Percentiles rank a stretch among this genome's conserved stretches.
These are phyloP conservation scores for Oenanthe oenanthe DNA, from an alignment of 2,113 vertebrate genomes.

Conservation along the genomic window DNA sequence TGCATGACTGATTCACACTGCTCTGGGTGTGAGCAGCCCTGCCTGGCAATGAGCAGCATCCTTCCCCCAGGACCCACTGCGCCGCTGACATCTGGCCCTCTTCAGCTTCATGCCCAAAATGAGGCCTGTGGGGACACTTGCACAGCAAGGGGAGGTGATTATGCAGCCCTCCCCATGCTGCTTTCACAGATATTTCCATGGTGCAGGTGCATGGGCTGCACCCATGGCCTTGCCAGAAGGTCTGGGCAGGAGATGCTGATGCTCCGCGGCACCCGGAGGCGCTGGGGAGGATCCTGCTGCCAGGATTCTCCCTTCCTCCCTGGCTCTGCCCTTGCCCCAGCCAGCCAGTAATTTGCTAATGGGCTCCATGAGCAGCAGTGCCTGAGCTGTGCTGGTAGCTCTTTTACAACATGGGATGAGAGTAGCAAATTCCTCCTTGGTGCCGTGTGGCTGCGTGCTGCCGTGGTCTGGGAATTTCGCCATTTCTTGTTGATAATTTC, in stretches of 20 bases:
- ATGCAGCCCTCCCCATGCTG: rapidly evolving
- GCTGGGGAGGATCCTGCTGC: neutral
- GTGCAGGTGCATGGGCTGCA: neutral
- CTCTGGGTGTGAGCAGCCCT: neutral
- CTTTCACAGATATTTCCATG: neutral
- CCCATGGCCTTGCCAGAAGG: neutral
- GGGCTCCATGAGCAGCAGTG: neutral
- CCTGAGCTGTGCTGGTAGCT: neutral
- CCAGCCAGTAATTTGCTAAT: constrained; percentile 25
- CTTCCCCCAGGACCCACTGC: neutral
- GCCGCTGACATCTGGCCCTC: neutral
- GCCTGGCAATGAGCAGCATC: rapidly evolving
- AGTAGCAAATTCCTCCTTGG: neutral
- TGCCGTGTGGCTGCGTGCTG: neutral
- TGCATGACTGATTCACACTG: rapidly evolving
- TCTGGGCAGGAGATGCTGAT: neutral
- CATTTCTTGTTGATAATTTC: neutral
- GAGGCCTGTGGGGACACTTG: neutral
- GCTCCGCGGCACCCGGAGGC: rapidly evolving
- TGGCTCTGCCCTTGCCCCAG: neutral
- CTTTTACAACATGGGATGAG: neutral
- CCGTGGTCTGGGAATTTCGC: rapidly evolving
- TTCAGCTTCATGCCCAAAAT: neutral
- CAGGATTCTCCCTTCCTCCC: neutral
- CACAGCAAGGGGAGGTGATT: neutral